Evolutionary conservation across 2,888 invertebrate genomes (phyloP).

Genomic region (Stictocephala bisonia): DNA sequence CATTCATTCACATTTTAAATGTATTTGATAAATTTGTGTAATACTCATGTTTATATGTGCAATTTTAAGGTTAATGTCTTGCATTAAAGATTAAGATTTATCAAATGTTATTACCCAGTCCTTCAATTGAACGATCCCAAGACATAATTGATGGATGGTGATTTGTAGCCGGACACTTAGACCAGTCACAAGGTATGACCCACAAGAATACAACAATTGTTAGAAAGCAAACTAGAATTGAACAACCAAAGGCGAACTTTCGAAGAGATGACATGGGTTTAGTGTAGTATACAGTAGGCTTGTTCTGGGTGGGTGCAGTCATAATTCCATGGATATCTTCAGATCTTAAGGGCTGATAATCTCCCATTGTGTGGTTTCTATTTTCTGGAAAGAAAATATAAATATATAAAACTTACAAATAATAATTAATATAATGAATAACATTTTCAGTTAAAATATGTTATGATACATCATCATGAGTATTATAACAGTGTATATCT

Average conservation of each 20-base stretch:
- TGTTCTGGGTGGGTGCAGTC: slow-evolving; percentile 20
- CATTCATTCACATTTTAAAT: too few relatives aligned
- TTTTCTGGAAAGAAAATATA: too few relatives aligned
- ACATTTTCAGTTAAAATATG: too few relatives aligned
- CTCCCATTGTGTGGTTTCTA: too few relatives aligned
- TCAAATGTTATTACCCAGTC: slow-evolving; percentile 60
- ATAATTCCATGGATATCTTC: slow-evolving; percentile 47
- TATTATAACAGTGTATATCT: too few relatives aligned
- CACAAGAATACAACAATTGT: slow-evolving; percentile 80
- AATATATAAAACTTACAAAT: too few relatives aligned
- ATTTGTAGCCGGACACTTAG: slow-evolving; percentile 69
- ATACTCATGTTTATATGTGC: too few relatives aligned
- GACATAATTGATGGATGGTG: slow-evolving; percentile 57
- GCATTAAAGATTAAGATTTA: too few relatives aligned
- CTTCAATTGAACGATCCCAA: slow-evolving; percentile 64
- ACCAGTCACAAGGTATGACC: slow-evolving; percentile 79
- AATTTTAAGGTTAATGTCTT: too few relatives aligned
- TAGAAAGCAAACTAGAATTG: slow-evolving; percentile 76
- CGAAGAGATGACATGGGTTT: slow-evolving; percentile 75
- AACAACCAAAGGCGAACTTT: slow-evolving; percentile 75
- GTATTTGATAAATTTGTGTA: too few relatives aligned
- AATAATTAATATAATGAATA: too few relatives aligned
- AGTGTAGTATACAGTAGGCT: slow-evolving; percentile 60
- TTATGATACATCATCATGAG: too few relatives aligned
- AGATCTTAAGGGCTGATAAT: slow-evolving; percentile 55